Percentiles rank a stretch among this genome's conserved stretches.
phyloP scores from a whole-genome alignment of 2,888 invertebrate genomes.

The Lochmaea capreae region DNA sequence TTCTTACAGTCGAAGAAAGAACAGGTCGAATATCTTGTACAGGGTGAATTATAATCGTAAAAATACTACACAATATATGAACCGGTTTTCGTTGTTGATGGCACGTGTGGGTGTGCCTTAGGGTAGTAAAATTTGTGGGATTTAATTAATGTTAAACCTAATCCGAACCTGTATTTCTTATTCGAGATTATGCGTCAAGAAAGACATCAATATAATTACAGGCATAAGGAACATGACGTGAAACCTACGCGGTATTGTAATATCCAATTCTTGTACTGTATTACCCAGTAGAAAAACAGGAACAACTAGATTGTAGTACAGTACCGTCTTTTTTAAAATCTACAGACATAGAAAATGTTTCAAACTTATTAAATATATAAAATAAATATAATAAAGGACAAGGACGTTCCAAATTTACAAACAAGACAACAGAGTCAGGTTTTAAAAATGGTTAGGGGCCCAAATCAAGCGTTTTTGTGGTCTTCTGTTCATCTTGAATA shows the following conservation, averaged over 20 bases:
- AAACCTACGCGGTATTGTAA: conserved; percentile 18
- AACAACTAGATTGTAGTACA: conserved; percentile 8
- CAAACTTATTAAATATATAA: too few species aligned
- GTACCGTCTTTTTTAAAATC: not conserved
- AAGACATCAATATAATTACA: conserved; percentile 21
- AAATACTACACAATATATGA: too few species aligned
- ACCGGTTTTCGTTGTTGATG: not conserved
- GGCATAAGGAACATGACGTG: conserved; percentile 15
- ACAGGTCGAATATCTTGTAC: conserved; percentile 2
- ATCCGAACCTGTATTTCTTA: not conserved
- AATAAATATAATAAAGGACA: too few species aligned
- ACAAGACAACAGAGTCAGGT: too few species aligned
- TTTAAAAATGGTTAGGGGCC: too few species aligned
- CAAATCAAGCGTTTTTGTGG: too few species aligned
- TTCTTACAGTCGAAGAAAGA: conserved; percentile 1
- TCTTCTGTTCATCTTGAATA: too few species aligned
- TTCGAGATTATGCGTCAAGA: conserved; percentile 11
- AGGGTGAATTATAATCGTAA: not conserved
- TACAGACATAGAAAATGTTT: not conserved
- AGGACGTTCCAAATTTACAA: too few species aligned
- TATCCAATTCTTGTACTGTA: conserved; percentile 15
- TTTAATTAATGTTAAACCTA: not conserved
- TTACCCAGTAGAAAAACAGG: conserved; percentile 20
- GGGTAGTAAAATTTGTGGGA: too few species aligned
- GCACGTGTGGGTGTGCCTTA: too few species aligned